Conservation (phyloP, 2,888 invertebrate genomes). For the Thera britannica region DNA sequence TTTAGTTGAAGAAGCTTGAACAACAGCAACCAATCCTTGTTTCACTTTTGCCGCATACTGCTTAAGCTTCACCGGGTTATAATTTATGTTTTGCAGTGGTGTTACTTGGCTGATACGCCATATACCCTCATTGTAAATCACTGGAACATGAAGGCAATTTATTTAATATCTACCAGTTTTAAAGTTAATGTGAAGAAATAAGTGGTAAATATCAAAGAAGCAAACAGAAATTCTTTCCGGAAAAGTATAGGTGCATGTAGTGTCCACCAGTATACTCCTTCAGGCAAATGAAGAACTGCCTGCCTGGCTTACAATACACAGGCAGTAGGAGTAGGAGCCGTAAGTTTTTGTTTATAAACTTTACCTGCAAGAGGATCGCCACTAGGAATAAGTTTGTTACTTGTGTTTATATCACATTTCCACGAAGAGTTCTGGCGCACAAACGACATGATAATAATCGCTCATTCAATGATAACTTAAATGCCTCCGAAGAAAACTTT, state of each 20-base stretch:
- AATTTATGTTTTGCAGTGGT: slow-evolving; percentile 68
- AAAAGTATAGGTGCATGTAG: too few relatives aligned
- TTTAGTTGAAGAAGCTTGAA: slow-evolving; percentile 57
- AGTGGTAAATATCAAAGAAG: too few relatives aligned
- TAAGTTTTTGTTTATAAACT: neutral
- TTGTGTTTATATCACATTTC: slow-evolving; percentile 27
- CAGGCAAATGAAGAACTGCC: too few relatives aligned
- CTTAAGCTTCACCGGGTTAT: slow-evolving; percentile 67
- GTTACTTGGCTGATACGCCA: slow-evolving; percentile 73
- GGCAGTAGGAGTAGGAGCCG: too few relatives aligned
- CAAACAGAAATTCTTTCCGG: too few relatives aligned
- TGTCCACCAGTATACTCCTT: too few relatives aligned
- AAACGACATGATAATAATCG: slow-evolving; percentile 25
- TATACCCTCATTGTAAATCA: slow-evolving; percentile 71
- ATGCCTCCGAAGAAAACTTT: too few relatives aligned
- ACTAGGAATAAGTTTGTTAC: slow-evolving; percentile 31
- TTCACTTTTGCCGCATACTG: slow-evolving; percentile 74
- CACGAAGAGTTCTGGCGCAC: slow-evolving; percentile 24
- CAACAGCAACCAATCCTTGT: slow-evolving; percentile 63
- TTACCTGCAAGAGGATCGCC: slow-evolving; percentile 57
- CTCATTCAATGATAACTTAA: too few relatives aligned
- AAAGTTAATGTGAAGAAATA: too few relatives aligned
- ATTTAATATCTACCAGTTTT: neutral
- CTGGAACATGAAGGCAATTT: slow-evolving; percentile 50
- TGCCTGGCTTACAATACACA: too few relatives aligned